Conservation (phyloP, 1,140 invertebrate species). For the Drosophila seguyi region DNA sequence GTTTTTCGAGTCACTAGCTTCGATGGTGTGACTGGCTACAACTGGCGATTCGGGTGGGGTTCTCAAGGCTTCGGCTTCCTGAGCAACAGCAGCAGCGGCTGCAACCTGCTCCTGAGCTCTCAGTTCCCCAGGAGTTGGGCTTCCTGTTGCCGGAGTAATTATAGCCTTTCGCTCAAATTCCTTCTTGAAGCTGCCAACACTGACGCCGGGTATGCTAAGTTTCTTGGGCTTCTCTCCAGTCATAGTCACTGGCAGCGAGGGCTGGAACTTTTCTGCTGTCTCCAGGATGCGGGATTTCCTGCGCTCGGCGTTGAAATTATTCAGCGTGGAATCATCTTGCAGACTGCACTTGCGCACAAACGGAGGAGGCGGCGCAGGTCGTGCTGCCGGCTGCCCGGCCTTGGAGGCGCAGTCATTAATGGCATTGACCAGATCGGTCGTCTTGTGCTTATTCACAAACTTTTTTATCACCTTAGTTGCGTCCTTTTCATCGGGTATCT, state of each 20-base stretch:
- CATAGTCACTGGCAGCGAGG: slow-evolving; percentile 57
- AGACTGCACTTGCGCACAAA: slow-evolving; percentile 81
- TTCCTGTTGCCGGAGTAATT: slow-evolving; percentile 86
- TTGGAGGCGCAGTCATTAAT: slow-evolving; percentile 72
- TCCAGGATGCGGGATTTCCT: slow-evolving; percentile 90
- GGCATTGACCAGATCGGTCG: slow-evolving; percentile 81
- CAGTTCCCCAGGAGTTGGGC: slow-evolving; percentile 68
- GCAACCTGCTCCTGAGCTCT: slow-evolving; percentile 74
- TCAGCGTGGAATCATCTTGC: slow-evolving; percentile 84
- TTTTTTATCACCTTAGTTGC: slow-evolving; percentile 84
- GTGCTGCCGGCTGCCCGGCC: neutral
- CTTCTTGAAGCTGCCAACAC: slow-evolving; percentile 93
- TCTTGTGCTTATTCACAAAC: slow-evolving; percentile 82
- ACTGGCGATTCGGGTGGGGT: slow-evolving; percentile 39
- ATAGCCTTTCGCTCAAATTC: slow-evolving; percentile 92
- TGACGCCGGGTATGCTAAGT: slow-evolving; percentile 91
- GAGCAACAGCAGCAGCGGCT: slow-evolving; percentile 76
- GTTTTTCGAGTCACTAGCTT: slow-evolving; percentile 78
- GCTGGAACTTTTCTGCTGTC: slow-evolving; percentile 90
- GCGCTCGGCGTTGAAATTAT: slow-evolving; percentile 85
- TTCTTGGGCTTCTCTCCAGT: slow-evolving; percentile 90
- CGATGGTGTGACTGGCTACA: slow-evolving; percentile 28
- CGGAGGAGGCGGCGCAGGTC: slow-evolving; percentile 20
- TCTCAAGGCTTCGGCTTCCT: slow-evolving; percentile 51
- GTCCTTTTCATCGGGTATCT: slow-evolving; percentile 74